Conservation (phyloP, 2,113 vertebrate genomes). For the Cyanoderma ruficeps region DNA sequence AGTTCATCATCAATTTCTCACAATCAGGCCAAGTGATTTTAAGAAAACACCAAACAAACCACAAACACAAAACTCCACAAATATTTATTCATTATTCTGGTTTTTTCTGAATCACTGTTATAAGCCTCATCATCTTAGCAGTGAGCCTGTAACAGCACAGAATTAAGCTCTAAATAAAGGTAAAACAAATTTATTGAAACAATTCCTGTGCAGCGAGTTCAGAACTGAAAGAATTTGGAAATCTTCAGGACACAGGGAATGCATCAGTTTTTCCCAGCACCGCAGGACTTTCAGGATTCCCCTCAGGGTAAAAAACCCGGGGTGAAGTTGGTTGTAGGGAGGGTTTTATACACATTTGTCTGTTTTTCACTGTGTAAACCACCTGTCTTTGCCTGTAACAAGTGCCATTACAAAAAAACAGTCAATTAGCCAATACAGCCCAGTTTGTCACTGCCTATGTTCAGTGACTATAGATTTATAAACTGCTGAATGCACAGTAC, state of each 20-base stretch:
- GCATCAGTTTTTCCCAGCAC: no score
- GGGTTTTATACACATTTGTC: background rate
- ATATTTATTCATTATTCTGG: background rate
- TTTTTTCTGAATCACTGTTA: background rate
- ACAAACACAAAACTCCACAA: background rate
- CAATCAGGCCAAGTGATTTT: background rate
- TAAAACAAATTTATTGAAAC: background rate
- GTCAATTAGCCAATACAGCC: background rate
- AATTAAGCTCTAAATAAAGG: background rate
- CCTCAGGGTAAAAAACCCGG: background rate
- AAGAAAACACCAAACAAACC: background rate
- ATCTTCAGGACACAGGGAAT: background rate
- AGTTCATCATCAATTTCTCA: background rate
- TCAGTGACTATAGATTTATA: background rate
- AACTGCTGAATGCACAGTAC: background rate
- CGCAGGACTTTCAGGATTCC: background rate
- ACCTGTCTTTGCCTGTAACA: background rate
- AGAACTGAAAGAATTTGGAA: background rate
- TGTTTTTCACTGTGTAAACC: background rate
- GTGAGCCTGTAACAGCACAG: background rate
- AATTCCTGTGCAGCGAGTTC: background rate
- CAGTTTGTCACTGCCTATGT: background rate
- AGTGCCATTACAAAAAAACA: background rate
- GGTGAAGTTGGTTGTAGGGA: background rate
- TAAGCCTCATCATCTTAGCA: background rate